These are phyloP conservation scores for Neogobius melanostomus DNA, from an alignment of 2,113 vertebrate species.

Conservation along the genomic window DNA sequence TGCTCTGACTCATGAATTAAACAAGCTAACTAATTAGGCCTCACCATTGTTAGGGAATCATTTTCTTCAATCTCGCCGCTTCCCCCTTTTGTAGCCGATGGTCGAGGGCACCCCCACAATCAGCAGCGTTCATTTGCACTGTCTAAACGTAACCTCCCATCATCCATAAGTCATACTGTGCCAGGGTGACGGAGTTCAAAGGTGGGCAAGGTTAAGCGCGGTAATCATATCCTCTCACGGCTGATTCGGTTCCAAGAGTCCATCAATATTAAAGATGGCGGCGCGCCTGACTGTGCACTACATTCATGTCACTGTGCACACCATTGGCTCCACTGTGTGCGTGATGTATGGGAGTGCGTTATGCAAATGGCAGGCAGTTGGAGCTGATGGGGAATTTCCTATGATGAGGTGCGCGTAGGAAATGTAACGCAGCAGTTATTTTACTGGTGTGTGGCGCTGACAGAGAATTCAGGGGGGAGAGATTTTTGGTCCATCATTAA, in stretches of 20 bases:
- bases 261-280: constrained; percentile 38
- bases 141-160: constrained; percentile 10
- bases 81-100: neutral
- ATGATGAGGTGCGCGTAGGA: neutral
- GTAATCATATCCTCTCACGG: constrained; percentile 37
- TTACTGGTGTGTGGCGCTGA: neutral
- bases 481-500: neutral
- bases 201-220: constrained; percentile 44
- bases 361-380: neutral
- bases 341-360: neutral
- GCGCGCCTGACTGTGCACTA: neutral
- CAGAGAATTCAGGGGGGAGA: neutral
- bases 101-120: constrained; percentile 11
- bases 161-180: constrained; percentile 52
- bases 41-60: neutral
- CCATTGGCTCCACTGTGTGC: too few species aligned
- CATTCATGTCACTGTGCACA: neutral
- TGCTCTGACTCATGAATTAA: neutral
- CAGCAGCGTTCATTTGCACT: constrained; percentile 9
- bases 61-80: neutral
- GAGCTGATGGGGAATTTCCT: neutral
- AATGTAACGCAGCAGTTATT: neutral
- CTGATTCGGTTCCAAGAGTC: constrained; percentile 27
- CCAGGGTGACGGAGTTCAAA: constrained; percentile 32
- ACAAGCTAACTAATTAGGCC: neutral